phyloP scores from a whole-genome alignment of 2,113 vertebrate species.

The Cromileptes altivelis region DNA sequence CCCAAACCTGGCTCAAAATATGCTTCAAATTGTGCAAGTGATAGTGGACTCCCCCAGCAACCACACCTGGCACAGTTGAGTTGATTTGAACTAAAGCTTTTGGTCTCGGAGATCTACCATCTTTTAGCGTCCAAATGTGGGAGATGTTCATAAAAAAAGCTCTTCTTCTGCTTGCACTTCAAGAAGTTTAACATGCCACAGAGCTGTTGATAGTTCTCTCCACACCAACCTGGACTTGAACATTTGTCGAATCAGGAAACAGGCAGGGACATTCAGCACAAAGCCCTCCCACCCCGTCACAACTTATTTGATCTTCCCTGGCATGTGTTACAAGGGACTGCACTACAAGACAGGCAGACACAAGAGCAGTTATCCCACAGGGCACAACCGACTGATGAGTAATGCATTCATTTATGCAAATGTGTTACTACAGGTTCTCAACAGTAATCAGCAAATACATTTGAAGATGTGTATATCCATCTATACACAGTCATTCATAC shows the following conservation, averaged over 20 bases:
- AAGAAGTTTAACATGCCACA: background rate
- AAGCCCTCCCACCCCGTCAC: background rate
- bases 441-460: background rate
- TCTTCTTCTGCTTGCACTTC: too few relatives aligned
- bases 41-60: background rate
- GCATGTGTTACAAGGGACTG: background rate
- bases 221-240: background rate
- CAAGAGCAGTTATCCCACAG: background rate
- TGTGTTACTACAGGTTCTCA: background rate
- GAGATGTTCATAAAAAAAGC: background rate
- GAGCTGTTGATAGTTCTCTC: background rate
- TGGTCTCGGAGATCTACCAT: background rate
- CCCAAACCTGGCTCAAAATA: background rate
- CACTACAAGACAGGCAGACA: background rate
- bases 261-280: background rate
- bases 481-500: background rate
- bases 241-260: background rate
- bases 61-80: background rate
- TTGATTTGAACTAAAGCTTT: background rate
- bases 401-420: constrained; percentile 1
- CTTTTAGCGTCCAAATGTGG: background rate
- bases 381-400: constrained; percentile 8
- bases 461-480: background rate
- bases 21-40: background rate
- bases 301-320: background rate